Evolutionary conservation across 2,113 vertebrate species (phyloP).

Genomic region (Catharus fuscescens): DNA sequence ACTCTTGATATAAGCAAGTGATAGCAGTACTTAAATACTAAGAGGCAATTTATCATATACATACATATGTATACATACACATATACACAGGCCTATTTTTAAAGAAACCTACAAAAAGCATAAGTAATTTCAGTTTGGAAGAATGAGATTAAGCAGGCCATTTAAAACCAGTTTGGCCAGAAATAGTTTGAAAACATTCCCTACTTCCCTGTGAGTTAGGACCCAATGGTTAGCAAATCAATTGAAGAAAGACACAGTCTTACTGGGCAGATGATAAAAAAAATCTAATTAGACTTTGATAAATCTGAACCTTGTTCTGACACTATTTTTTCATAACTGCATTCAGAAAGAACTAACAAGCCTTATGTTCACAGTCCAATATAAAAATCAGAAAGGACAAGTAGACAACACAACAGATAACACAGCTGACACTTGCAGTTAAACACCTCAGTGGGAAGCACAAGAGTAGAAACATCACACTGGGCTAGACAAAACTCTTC

Average conservation of each 20-base stretch:
- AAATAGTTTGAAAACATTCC: neutral
- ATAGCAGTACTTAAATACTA: neutral
- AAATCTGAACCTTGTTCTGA: neutral
- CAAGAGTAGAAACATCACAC: neutral
- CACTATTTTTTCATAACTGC: neutral
- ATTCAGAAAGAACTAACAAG: neutral
- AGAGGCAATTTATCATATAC: neutral
- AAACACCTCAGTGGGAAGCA: neutral
- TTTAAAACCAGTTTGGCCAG: neutral
- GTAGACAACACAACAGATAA: neutral
- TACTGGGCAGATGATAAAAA: neutral
- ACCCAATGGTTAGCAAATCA: neutral
- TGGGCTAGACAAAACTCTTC: neutral
- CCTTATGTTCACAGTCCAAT: neutral
- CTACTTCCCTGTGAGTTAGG: neutral
- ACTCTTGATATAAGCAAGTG: neutral
- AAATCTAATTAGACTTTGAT: neutral
- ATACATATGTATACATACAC: neutral
- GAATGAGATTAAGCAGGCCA: neutral
- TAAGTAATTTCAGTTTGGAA: neutral
- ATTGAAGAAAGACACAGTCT: neutral
- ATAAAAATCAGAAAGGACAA: neutral
- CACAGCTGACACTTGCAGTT: neutral
- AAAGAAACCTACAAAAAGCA: neutral
- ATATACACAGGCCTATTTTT: accelerated